These are phyloP conservation scores for Kryptopterus vitreolus DNA, from an alignment of 2,797 vertebrate genomes.

Conservation along the genomic window DNA sequence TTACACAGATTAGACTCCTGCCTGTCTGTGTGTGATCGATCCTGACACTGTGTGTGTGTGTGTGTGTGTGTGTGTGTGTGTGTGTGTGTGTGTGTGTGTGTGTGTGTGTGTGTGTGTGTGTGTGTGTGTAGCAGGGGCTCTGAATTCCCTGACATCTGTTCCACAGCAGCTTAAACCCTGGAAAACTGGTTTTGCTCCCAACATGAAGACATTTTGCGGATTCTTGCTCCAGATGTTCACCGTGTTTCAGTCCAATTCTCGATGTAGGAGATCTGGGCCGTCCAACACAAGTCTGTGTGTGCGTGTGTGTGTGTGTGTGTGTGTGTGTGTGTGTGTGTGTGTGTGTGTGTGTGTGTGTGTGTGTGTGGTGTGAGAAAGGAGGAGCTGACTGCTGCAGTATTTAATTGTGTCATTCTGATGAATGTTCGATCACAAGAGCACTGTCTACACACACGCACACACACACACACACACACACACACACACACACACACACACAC, in stretches of 20 bases:
- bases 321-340: background rate
- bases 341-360: background rate
- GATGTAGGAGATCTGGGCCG: background rate
- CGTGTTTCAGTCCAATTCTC: background rate
- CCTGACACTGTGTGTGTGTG: conserved; percentile 13
- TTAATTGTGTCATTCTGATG: conserved; percentile 39
- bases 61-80: conserved; percentile 6
- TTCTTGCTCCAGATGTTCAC: conserved; percentile 19
- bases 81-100: conserved; percentile 2
- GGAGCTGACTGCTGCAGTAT: conserved; percentile 10
- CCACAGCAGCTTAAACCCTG: background rate
- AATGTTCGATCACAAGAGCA: conserved; percentile 29
- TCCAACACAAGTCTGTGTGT: background rate
- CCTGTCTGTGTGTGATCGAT: conserved; percentile 31
- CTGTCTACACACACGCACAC: background rate
- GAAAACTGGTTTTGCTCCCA: background rate
- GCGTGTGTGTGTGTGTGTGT: background rate
- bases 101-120: conserved; percentile 1
- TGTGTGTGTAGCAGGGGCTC: no score
- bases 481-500: conserved; percentile 21
- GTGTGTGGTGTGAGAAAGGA: no score
- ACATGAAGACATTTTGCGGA: background rate
- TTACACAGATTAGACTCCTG: conserved; percentile 41
- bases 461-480: conserved; percentile 16
- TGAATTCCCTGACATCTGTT: conserved; percentile 32